Evolutionary conservation across 2,888 invertebrate genomes (phyloP), one percentile per base, ranked within the genome.

Genomic region (Ptychoptera contaminata): DNA sequence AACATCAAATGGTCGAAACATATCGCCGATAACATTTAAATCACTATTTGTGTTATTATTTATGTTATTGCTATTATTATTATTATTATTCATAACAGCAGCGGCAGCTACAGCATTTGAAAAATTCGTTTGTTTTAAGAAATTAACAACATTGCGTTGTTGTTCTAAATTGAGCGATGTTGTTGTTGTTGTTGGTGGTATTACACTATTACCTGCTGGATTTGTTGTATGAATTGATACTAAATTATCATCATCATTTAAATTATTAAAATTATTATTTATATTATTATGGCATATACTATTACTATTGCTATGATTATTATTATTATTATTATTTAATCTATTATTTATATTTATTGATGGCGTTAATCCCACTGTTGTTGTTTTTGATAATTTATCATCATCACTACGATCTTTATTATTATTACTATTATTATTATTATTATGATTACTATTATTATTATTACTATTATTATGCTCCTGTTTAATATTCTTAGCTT

Each of bases 401-500:
- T 42, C 34, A 16, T 42, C 42, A n/a, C 34, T 16, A 42, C 34
- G 12, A 23, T 34, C 16, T 34, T 42, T 34, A 9, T 42, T 16
- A 42, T 42, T 35, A 23, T 42, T 34, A 34, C 31, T 40, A 31
- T 40, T 40, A 40, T 31, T 40, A 23, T 23, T 23, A 23, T 23
- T 23, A 23, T 7, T 23, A 23, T 23, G 3, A 23, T 23, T 23
- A 23, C 7, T 23, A 23, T 23, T 23, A 23, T 23, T 23, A 23
- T 23, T 23, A 23, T 23, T 23, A 23, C 23, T 23, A 34, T 40
- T 40, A 35, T 23, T 34, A n/a, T n/a, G 16, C n/a, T 35, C 15
- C 2, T 42, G 34, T 37, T 66, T 65, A 44, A 75, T 75, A 10
- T 57, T 55, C 67, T 83, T 83, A 29, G 86, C 79, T 65, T 90